Conservation (phyloP, 1,140 invertebrate genomes). For the Rhopalosiphum padi region DNA sequence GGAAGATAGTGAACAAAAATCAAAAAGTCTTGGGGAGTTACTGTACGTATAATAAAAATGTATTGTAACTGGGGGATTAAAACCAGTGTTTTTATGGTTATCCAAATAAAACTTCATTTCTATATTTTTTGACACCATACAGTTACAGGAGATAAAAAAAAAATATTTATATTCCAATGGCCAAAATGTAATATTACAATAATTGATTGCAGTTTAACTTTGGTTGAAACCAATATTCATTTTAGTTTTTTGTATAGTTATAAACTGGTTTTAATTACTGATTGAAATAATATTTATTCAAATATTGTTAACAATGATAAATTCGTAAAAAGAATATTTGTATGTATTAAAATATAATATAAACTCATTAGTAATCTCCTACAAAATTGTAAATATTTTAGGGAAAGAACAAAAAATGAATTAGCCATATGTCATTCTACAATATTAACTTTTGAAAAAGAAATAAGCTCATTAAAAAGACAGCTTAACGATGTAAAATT, state of each 20-base stretch:
- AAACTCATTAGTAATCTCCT: background rate
- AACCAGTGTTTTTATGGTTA: background rate
- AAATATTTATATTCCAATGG: background rate
- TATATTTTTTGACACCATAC: background rate
- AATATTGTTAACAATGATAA: background rate
- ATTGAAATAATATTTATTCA: background rate
- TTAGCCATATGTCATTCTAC: constrained; percentile 68
- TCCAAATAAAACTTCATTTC: background rate
- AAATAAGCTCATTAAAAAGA: constrained; percentile 67
- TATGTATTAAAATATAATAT: background rate
- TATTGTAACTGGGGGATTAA: background rate
- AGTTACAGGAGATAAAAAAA: background rate
- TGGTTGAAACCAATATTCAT: background rate
- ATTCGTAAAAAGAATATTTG: background rate
- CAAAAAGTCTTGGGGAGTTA: constrained; percentile 65
- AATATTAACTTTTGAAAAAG: constrained; percentile 67
- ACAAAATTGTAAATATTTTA: constrained; percentile 59
- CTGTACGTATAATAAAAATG: constrained; percentile 64
- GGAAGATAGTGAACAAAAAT: constrained; percentile 64
- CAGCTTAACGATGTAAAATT: constrained; percentile 69
- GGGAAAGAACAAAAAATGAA: constrained; percentile 65
- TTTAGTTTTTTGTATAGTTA: background rate
- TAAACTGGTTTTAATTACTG: background rate
- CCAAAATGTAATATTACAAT: background rate
- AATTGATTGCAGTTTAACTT: background rate